phyloP scores from a whole-genome alignment of 92 coral and sea anemone species.

The Palythoa grandis region DNA sequence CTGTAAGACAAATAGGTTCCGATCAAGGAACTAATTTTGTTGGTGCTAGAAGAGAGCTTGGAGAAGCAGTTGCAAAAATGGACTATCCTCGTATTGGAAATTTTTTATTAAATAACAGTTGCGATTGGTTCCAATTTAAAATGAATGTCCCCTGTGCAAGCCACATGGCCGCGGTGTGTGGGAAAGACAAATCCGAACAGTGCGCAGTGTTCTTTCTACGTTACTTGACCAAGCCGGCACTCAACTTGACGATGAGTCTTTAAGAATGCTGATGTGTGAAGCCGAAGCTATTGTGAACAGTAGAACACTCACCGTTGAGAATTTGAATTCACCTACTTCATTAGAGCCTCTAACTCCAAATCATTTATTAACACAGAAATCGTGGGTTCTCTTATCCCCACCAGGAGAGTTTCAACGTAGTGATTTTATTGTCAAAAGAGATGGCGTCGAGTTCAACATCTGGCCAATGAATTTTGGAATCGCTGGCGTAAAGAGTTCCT shows the following conservation, averaged over 20 bases:
- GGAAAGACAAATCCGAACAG: constrained; percentile 32
- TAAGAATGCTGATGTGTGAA: background rate
- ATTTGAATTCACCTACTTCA: background rate
- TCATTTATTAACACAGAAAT: constrained; percentile 23
- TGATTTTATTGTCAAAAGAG: constrained; percentile 16
- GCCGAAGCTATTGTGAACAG: constrained; percentile 5
- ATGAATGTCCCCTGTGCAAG: no score
- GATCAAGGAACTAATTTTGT: constrained; percentile 39
- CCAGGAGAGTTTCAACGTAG: constrained; percentile 10
- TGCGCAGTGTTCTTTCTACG: constrained; percentile 15
- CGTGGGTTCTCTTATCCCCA: constrained; percentile 6
- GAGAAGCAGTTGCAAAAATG: constrained; percentile 29
- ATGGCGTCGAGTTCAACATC: constrained; percentile 33
- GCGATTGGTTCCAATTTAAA: constrained; percentile 39
- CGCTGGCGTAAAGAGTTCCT: constrained; percentile 37
- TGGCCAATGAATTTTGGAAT: background rate
- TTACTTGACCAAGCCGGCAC: constrained; percentile 20
- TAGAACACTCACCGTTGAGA: constrained; percentile 23
- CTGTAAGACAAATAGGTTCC: constrained; percentile 13
- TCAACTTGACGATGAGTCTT: constrained; percentile 17
- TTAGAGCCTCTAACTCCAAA: constrained; percentile 23
- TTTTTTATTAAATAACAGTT: background rate
- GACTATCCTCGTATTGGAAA: constrained; percentile 14
- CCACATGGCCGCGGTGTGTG: background rate
- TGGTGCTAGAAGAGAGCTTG: constrained; percentile 21